Base-by-base conservation (phyloP, 2,888 invertebrate genomes). In the Eulithis prunata region DNA sequence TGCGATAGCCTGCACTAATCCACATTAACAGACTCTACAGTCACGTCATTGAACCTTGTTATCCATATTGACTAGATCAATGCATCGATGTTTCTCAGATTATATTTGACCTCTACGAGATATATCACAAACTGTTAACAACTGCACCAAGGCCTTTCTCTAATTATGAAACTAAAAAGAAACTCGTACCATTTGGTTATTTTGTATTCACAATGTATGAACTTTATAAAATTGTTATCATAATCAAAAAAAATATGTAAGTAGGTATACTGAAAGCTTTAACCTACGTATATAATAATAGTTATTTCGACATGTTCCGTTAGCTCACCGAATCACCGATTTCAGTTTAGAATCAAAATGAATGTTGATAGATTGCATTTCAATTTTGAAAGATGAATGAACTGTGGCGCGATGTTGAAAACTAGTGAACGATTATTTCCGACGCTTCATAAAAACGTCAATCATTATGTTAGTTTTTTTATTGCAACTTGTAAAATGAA, bases 1-100 rank as follows among this genome's bases (percentile, higher is more conserved):
- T 74, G 68, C 74, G 88, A 89, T 89, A 88, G 84, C 86, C 83
- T 78, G 78, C 79, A 80, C 80, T 85, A 83, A 83, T 87, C 83
- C 84, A 83, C 80, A 83, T 49, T 83, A 81, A 81, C 76, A 72
- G 78, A 81, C 21, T 80, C 75, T 70, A 69, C 72, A 75, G 77
- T 80, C 79, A 76, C 82, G 78, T 80, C 79, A 80, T 78, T 80
- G 76, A 77, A 76, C 78, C 49, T 47, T 46, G 53, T 78, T 76
- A 58, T 57, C 13, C 63, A 61, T 51, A 51, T 10, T 61, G 54
- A 57, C 45, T 36, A 38, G 32, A 58, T 62, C 36, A 0, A 38
- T 38, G 8, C 8, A 41, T 41, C 41, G 41, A 41, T 41, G 41
- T 38, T 38, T 38, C 38, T 38, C 38, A 38, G 38, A 38, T 38